Base-by-base conservation (phyloP, 2,888 invertebrate species). In the Caradrina kadenii region DNA sequence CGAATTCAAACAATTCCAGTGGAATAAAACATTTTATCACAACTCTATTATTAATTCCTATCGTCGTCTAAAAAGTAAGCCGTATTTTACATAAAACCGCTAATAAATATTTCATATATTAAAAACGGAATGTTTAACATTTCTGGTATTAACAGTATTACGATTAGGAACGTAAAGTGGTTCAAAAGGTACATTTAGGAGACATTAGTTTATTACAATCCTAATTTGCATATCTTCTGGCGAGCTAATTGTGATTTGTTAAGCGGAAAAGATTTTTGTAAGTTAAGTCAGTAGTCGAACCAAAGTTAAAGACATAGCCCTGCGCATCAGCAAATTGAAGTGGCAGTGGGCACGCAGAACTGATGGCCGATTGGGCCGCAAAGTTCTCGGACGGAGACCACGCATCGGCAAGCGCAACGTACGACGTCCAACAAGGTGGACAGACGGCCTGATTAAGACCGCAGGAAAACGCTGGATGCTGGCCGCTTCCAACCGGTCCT, bases 1-100 rank as follows among this genome's bases (percentile, higher is more conserved):
- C 56, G 52, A 72, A 71, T 49, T 48, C 22, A 76, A 82, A 81
- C 67, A 76, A 82, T 73, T 74, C 31, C 69, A 68, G 56, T 56
- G 19, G 15, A 39, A 8, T 54, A n/a, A 69, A 64, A 69, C n/a
- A 63, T 62, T 70, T 69, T 60, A 54, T 73, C 61, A 68, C 63
- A 55, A 68, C 65, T 42, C 58, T 59, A 22, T 71, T 54, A 56
- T 55, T 48, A 48, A 61, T 60, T 63, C 22, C 10, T 49, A 48
- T 22, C 17, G 13, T 58, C 48, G 8, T 67, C 35, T 59, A 66
- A 48, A 5, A 50, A 53, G 4, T 68, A 54, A 79, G 65, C 54
- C 49, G 50, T 66, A 53, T 49, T 76, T 69, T 58, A 69, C 69
- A 76, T 72, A 67, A 68, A 55, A 68, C 53, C 19, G 35, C 53